Conservation (phyloP, 2,113 vertebrate genomes). For the Spea multiplicata region DNA sequence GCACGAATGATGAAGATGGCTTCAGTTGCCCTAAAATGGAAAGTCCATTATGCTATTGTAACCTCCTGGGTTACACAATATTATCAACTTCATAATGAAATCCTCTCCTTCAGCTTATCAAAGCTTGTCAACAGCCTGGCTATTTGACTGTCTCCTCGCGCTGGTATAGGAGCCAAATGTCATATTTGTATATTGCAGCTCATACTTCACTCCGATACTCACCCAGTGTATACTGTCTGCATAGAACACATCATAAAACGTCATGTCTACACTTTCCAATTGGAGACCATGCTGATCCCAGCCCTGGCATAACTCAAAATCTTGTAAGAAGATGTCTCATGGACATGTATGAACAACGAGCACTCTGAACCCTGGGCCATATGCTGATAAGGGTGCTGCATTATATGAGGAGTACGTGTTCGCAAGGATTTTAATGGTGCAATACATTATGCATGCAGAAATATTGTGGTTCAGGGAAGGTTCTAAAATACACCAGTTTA, state of each 20-base stretch:
- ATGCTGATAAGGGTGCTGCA: background rate
- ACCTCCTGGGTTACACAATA: conserved; percentile 26
- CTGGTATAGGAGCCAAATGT: conserved; percentile 32
- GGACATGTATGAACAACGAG: background rate
- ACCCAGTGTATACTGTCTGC: conserved; percentile 35
- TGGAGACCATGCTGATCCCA: background rate
- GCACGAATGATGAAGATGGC: too few relatives aligned
- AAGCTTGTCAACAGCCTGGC: conserved; percentile 22
- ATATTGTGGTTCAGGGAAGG: too few relatives aligned
- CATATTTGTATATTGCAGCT: conserved; percentile 26
- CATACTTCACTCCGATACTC: conserved; percentile 28
- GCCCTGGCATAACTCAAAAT: background rate
- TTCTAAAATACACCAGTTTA: too few relatives aligned
- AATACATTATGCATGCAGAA: too few relatives aligned
- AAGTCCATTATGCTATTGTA: background rate
- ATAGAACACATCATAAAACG: background rate
- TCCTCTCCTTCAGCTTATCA: conserved; percentile 40
- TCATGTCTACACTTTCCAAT: conserved; percentile 3
- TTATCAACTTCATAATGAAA: conserved; percentile 10
- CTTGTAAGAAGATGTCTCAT: background rate
- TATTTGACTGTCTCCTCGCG: conserved; percentile 37
- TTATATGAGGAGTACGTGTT: background rate
- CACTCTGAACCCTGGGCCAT: background rate
- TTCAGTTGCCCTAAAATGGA: conserved; percentile 1
- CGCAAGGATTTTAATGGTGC: too few relatives aligned